Evolutionary conservation across 37 sponge, comb jelly and placozoan genomes (phyloP).

Genomic region (Theonella swinhoei): DNA sequence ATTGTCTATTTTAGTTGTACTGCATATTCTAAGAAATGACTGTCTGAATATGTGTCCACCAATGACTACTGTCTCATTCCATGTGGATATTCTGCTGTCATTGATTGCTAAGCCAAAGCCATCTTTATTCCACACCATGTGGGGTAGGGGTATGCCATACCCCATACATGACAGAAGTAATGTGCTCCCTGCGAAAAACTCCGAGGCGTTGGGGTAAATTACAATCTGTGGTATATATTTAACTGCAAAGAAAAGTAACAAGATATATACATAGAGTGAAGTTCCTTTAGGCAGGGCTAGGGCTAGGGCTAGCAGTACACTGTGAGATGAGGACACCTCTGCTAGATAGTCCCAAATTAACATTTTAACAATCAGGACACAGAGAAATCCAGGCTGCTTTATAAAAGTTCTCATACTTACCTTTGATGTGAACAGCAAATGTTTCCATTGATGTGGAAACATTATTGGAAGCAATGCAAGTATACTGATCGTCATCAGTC

Average conservation of each 20-base stretch:
- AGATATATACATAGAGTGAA: no score
- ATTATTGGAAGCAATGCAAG: constrained; percentile 11
- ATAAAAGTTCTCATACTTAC: not conserved
- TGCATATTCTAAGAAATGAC: not conserved
- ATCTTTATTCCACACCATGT: constrained; percentile 2
- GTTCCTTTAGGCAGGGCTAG: no score
- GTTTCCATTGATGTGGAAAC: not conserved
- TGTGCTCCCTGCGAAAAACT: not conserved
- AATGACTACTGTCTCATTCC: not conserved
- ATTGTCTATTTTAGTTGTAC: not conserved
- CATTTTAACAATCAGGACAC: no score
- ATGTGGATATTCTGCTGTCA: not conserved
- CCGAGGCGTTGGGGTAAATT: not conserved
- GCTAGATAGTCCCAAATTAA: no score
- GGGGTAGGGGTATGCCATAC: constrained; percentile 13
- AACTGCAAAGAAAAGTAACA: no score
- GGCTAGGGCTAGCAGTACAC: no score
- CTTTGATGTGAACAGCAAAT: not conserved
- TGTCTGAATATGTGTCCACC: not conserved
- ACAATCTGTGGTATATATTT: not conserved
- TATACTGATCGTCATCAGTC: constrained; percentile 17
- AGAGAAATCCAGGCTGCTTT: no score
- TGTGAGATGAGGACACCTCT: no score
- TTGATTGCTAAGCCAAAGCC: not conserved
- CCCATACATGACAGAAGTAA: not conserved